Percentiles rank a stretch among this genome's conserved stretches.
Conservation (phyloP, 2,113 vertebrate genomes). For the Ornithorhynchus anatinus region DNA sequence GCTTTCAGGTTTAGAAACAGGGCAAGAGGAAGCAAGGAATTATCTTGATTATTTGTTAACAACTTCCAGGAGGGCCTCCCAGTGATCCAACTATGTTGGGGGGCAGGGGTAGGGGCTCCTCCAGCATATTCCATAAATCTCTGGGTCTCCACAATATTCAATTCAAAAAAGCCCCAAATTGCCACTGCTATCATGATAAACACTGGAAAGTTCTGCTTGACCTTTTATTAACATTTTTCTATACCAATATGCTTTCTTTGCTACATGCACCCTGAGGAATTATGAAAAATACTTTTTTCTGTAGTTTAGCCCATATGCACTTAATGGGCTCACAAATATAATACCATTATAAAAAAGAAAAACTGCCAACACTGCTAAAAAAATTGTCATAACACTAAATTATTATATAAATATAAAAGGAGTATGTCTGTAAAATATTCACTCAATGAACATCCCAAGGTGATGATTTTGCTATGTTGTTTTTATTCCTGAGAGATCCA, state of each 20-base stretch:
- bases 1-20: background rate
- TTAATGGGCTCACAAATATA: conserved; percentile 88
- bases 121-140: conserved; percentile 43
- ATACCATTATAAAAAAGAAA: conserved; percentile 87
- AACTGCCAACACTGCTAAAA: conserved; percentile 84
- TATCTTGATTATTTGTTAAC: background rate
- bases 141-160: conserved; percentile 41
- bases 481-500: conserved; percentile 86
- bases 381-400: conserved; percentile 88
- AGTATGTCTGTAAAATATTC: conserved; percentile 88
- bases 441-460: conserved; percentile 86
- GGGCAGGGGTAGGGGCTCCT: conserved; percentile 7
- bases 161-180: conserved; percentile 62
- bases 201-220: conserved; percentile 75
- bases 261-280: conserved; percentile 81
- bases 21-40: background rate
- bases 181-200: conserved; percentile 67
- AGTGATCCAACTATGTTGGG: background rate
- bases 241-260: conserved; percentile 76
- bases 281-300: conserved; percentile 85
- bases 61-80: background rate
- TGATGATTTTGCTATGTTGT: conserved; percentile 83
- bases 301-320: conserved; percentile 82
- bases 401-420: conserved; percentile 90
- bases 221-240: conserved; percentile 83